Evolutionary conservation across 2,888 invertebrate genomes (phyloP), one percentile per base, ranked within the genome.

Genomic region (Theristus sp.): DNA sequence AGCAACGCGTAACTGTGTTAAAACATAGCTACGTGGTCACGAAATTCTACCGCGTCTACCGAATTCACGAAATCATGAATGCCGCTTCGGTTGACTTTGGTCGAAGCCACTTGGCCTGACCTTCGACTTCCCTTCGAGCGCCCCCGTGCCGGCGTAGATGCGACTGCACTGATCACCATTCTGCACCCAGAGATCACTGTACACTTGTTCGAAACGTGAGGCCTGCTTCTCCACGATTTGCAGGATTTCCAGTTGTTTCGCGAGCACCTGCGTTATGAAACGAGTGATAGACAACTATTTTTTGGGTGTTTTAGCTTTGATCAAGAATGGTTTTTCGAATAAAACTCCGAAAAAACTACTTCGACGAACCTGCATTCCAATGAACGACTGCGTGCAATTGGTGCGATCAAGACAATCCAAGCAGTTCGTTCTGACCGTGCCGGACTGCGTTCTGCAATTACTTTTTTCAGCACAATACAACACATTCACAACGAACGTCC

Each of bases 101-200:
- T n/a, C n/a, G n/a, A n/a, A n/a, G n/a, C n/a, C n/a, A n/a, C n/a
- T n/a, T n/a, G n/a, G n/a, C n/a, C n/a, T n/a, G n/a, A 83, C 81
- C 78, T 93, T 96, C 1, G 91, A 94, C 58, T 71, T 73, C n/a
- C 78, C 78, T 62, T 78, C 78, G 66, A 99, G 87, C 10, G 98
- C 98, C 30, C 96, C 96, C 55, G 98, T 99, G 13, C 98, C 98
- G 17, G 98, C 96, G 80, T 99, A 99, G 68, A 99, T 98, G 78
- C 93, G 90, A 72, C 94, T 94, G 64, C 98, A 86, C 80, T 94
- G 93, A 78, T 99, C 98, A 0, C 98, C 98, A 79, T 98, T 99
- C 71, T 89, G 83, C 24, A 89, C 83, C 98, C 98, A 99, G 87
- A 94, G 89, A 73, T 90, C 69, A n/a, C 60, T 60, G 56, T 67